A percentile compares a stretch with the other conserved stretches of the same genome.
Conservation (phyloP, 2,888 invertebrate genomes). For the Erebia palarica region DNA sequence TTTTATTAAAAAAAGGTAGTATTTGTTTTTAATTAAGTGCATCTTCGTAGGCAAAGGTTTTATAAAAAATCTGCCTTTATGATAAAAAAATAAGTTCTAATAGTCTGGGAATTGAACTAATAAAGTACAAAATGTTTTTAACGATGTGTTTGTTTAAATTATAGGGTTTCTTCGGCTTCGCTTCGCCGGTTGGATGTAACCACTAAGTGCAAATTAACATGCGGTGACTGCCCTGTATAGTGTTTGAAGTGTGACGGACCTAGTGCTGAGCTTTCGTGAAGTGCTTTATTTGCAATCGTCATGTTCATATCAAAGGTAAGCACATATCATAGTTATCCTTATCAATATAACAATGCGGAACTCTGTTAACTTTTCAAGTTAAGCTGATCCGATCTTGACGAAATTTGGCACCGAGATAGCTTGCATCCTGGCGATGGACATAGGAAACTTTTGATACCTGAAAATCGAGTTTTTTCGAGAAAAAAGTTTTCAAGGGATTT, state of each 20-base stretch:
- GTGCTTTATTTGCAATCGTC: constrained; percentile 27
- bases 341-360: too few relatives aligned
- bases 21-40: not conserved
- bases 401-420: too few relatives aligned
- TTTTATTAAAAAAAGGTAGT: not conserved
- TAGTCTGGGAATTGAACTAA: not conserved
- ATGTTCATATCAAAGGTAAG: constrained; percentile 36
- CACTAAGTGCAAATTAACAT: constrained; percentile 56
- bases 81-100: not conserved
- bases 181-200: constrained; percentile 65
- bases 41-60: not conserved
- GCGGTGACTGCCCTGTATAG: constrained; percentile 50
- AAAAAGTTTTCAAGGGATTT: too few relatives aligned
- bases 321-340: not conserved
- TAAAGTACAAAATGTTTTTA: constrained; percentile 19
- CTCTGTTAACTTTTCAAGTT: too few relatives aligned
- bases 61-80: not conserved
- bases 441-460: too few relatives aligned
- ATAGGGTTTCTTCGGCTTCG: constrained; percentile 73
- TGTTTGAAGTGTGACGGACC: constrained; percentile 31
- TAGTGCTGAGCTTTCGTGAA: constrained; percentile 32
- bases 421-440: too few relatives aligned
- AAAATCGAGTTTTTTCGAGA: too few relatives aligned
- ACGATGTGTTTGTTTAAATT: constrained; percentile 56
- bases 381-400: too few relatives aligned